Base-by-base conservation (phyloP, 2,888 invertebrate species). In the Thalpophila matura region DNA sequence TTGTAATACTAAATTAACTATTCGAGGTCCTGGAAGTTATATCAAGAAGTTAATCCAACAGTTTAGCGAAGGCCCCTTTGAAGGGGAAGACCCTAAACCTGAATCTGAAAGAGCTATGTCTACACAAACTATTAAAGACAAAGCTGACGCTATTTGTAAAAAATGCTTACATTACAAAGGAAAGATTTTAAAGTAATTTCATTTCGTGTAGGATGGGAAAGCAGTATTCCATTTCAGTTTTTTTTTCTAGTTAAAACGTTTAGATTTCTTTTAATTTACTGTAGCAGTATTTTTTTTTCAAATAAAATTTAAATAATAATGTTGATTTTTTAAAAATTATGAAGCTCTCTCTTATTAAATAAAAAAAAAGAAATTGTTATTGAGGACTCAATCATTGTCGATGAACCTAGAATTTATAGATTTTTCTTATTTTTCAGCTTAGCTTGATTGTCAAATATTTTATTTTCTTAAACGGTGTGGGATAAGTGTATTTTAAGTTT, bases 151-250 rank as follows among this genome's bases (percentile, higher is more conserved):
- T 0, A 92, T 95, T 70, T 95, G 95, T 77, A 95, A 95, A 81
- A 95, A 95, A 82, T 95, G 95, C 66, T 85, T 95, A 54, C 95
- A 95, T 84, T 95, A 94, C 54, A 95, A 94, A 80, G 95, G 94
- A 2, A 94, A 92, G 69, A 83, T 90, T 33, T 79, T 86, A 1
- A 93, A 94, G 82, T 92, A 89, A 89, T 46, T 43, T 51, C n/a
- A n/a, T n/a, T n/a, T n/a, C n/a, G n/a, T n/a, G n/a, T n/a, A n/a
- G n/a, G n/a, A n/a, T n/a, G n/a, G n/a, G n/a, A n/a, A n/a, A n/a
- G n/a, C n/a, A n/a, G n/a, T n/a, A n/a, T n/a, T n/a, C n/a, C n/a
- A n/a, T n/a, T n/a, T n/a, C n/a, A n/a, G n/a, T n/a, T n/a, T n/a
- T n/a, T n/a, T n/a, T n/a, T n/a, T n/a, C n/a, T n/a, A n/a, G n/a